These are phyloP conservation scores for Notodonta ziczac DNA, from an alignment of 2,888 invertebrate genomes.

Conservation along the genomic window DNA sequence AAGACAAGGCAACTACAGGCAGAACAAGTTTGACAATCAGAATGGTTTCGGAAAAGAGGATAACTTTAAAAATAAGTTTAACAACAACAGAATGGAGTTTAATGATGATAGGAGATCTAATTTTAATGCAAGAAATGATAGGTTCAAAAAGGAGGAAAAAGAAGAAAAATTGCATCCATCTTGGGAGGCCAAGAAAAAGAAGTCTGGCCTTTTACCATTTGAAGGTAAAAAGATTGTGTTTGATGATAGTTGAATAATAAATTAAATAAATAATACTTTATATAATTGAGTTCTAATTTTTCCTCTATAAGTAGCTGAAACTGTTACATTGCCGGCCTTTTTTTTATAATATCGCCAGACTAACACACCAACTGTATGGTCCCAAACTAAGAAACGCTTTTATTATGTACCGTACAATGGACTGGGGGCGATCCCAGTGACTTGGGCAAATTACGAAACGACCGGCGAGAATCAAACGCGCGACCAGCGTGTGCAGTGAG, in stretches of 20 bases:
- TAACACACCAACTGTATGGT: too few species aligned
- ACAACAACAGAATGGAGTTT: constrained; percentile 28
- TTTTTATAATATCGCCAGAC: too few species aligned
- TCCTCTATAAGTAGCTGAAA: too few species aligned
- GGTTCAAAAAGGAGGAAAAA: constrained; percentile 39
- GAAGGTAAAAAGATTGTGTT: constrained; percentile 80
- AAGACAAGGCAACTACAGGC: constrained; percentile 43
- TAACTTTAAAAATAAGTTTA: constrained; percentile 27
- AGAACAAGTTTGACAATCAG: constrained; percentile 32
- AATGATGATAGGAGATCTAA: constrained; percentile 28
- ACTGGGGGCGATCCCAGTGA: too few species aligned
- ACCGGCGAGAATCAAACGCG: too few species aligned
- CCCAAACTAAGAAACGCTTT: too few species aligned
- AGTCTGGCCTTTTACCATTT: constrained; percentile 73
- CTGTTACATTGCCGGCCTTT: too few species aligned
- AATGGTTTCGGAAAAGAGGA: constrained; percentile 41
- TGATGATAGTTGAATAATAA: constrained; percentile 54
- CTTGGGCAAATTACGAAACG: too few species aligned
- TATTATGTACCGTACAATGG: too few species aligned
- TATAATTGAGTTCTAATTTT: not conserved
- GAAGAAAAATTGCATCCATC: constrained; percentile 81
- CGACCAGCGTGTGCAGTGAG: too few species aligned
- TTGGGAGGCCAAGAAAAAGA: constrained; percentile 81
- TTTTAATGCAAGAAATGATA: constrained; percentile 24
- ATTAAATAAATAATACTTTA: constrained; percentile 13